Evolutionary conservation across 2,113 vertebrate genomes (phyloP).

Genomic region (Anthoscopus minutus): DNA sequence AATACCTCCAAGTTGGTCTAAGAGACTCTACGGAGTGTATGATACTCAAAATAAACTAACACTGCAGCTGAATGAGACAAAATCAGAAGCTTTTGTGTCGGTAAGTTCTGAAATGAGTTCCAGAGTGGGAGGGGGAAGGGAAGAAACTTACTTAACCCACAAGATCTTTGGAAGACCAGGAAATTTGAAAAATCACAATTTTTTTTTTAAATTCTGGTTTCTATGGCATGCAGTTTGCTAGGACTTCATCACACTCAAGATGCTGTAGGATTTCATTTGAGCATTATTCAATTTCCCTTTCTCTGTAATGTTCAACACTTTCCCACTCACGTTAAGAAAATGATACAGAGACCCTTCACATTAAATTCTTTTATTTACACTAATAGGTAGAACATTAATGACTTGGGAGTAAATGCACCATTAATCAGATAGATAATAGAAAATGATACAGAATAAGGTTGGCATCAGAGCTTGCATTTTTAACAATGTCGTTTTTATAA

Average conservation of each 20-base stretch:
- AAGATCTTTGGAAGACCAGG: neutral
- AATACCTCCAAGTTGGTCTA: slow-evolving; percentile 85
- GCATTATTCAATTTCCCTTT: neutral
- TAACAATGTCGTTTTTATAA: neutral
- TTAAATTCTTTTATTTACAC: neutral
- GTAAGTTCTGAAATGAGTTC: slow-evolving; percentile 71
- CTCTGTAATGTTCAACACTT: neutral
- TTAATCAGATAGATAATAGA: neutral
- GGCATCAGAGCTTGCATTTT: neutral
- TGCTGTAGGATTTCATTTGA: neutral
- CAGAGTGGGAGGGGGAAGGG: neutral
- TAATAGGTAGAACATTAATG: neutral
- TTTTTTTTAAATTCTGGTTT: neutral
- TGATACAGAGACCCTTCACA: neutral
- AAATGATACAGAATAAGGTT: neutral
- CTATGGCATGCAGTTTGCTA: neutral
- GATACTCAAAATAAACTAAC: slow-evolving; percentile 77
- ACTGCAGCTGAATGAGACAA: slow-evolving; percentile 79
- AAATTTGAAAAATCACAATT: neutral
- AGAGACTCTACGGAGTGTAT: slow-evolving; percentile 85
- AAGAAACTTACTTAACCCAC: neutral
- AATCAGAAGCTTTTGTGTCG: slow-evolving; percentile 85
- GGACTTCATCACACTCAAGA: neutral
- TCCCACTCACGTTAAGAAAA: neutral
- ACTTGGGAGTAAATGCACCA: neutral